Percentiles rank a stretch among this genome's conserved stretches.
phyloP scores from a whole-genome alignment of 1,140 invertebrate species.

The Drosophila ironensis region DNA sequence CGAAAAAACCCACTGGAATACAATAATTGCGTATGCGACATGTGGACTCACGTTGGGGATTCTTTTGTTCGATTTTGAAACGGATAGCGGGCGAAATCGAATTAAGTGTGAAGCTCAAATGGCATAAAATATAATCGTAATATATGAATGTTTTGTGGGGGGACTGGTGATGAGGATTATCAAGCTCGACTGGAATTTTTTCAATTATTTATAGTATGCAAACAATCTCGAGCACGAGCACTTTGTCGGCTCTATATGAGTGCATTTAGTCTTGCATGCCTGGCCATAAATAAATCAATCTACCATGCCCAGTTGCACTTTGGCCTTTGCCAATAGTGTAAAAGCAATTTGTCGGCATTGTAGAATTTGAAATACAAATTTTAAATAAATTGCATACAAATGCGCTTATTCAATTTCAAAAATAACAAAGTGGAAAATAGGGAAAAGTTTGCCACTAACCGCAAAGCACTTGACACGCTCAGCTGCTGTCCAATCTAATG shows the following conservation, averaged over 20 bases:
- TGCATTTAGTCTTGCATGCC: not conserved
- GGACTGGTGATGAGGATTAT: not conserved
- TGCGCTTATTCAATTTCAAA: slow-evolving; percentile 67
- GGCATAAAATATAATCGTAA: slow-evolving; percentile 33
- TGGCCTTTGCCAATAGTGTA: slow-evolving; percentile 30
- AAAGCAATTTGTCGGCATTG: slow-evolving; percentile 46
- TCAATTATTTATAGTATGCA: slow-evolving; percentile 3
- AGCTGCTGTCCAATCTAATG: slow-evolving; percentile 67
- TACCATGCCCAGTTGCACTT: slow-evolving; percentile 43
- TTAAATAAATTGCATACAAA: slow-evolving; percentile 74
- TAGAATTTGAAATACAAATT: slow-evolving; percentile 53
- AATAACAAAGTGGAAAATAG: slow-evolving; percentile 54
- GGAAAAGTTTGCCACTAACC: slow-evolving; percentile 55
- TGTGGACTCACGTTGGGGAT: slow-evolving; percentile 7
- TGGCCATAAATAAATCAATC: slow-evolving; percentile 49
- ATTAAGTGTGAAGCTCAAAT: slow-evolving; percentile 38
- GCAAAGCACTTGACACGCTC: slow-evolving; percentile 74
- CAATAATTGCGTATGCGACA: slow-evolving; percentile 46
- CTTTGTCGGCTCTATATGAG: not conserved
- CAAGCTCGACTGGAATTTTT: not conserved
- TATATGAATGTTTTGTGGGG: not conserved
- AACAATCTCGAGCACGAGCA: slow-evolving; percentile 2
- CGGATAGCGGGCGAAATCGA: slow-evolving; percentile 1
- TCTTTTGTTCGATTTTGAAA: not conserved
- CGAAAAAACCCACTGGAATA: slow-evolving; percentile 2